These are phyloP conservation scores for Drosophila kurseongensis DNA, from an alignment of 1,140 invertebrate genomes.

Conservation along the genomic window DNA sequence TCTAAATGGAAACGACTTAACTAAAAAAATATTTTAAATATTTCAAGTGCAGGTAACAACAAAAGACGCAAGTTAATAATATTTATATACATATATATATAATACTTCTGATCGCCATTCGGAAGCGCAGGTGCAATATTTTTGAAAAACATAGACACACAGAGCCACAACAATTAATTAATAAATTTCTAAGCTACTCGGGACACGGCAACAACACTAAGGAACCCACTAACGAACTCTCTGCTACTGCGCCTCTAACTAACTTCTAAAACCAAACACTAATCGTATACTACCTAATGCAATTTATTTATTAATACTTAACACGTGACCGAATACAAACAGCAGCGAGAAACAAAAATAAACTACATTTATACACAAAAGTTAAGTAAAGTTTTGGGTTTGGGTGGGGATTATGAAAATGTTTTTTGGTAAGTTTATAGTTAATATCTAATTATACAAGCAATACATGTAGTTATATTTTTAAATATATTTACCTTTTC, in stretches of 20 bases:
- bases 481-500: too few species aligned
- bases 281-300: conserved; percentile 59
- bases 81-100: conserved; percentile 33
- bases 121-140: conserved; percentile 49
- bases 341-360: conserved; percentile 47
- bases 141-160: conserved; percentile 34
- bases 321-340: conserved; percentile 52
- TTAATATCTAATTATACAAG: too few species aligned
- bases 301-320: conserved; percentile 63
- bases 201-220: conserved; percentile 28
- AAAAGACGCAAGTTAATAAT: conserved; percentile 51
- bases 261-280: conserved; percentile 56
- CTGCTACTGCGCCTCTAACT: conserved; percentile 61
- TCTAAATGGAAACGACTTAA: conserved; percentile 31
- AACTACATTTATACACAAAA: conserved; percentile 58
- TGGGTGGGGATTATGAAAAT: neutral
- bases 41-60: conserved; percentile 50
- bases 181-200: conserved; percentile 39
- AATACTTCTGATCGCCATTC: conserved; percentile 35
- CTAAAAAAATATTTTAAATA: conserved; percentile 45
- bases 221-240: conserved; percentile 32
- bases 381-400: neutral
- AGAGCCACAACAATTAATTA: conserved; percentile 11
- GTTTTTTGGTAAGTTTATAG: too few species aligned
- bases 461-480: too few species aligned